These are phyloP conservation scores for Lasioglossum pauxillum DNA, from an alignment of 2,888 invertebrate species.

Conservation along the genomic window DNA sequence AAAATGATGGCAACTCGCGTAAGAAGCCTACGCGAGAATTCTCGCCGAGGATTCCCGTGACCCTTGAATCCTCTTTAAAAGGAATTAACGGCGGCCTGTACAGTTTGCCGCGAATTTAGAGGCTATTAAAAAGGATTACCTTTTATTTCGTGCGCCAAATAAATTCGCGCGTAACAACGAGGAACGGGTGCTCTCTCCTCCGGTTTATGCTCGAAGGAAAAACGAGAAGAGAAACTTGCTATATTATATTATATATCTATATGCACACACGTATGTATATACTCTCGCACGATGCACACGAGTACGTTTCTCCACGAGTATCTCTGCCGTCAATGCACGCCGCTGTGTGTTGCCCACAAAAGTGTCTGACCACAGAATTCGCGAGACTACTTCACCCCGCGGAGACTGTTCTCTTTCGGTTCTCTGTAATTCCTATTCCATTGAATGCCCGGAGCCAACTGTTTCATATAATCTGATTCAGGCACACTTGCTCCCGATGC, in stretches of 20 bases:
- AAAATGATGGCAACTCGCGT: constrained; percentile 59
- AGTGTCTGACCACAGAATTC: constrained; percentile 2
- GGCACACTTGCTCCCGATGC: neutral
- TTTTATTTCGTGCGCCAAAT: constrained; percentile 43
- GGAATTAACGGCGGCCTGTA: constrained; percentile 49
- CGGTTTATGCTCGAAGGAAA: neutral
- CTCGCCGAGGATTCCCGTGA: constrained; percentile 40
- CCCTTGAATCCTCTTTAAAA: constrained; percentile 48
- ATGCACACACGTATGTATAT: neutral
- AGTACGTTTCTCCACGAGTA: neutral
- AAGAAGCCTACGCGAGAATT: constrained; percentile 56
- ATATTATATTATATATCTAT: neutral
- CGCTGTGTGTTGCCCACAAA: neutral
- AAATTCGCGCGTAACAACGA: constrained; percentile 30
- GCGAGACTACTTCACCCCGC: constrained; percentile 6
- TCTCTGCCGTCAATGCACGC: neutral
- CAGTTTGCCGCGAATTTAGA: constrained; percentile 45
- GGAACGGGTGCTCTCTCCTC: neutral
- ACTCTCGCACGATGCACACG: neutral
- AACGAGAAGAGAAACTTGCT: neutral
- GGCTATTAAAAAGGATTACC: constrained; percentile 55
- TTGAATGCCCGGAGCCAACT: neutral
- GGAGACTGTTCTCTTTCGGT: constrained; percentile 11
- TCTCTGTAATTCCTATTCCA: constrained; percentile 13
- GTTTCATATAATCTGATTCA: constrained; percentile 11